phyloP scores from a whole-genome alignment of 1,140 invertebrate species.

The Melanaphis sacchari region DNA sequence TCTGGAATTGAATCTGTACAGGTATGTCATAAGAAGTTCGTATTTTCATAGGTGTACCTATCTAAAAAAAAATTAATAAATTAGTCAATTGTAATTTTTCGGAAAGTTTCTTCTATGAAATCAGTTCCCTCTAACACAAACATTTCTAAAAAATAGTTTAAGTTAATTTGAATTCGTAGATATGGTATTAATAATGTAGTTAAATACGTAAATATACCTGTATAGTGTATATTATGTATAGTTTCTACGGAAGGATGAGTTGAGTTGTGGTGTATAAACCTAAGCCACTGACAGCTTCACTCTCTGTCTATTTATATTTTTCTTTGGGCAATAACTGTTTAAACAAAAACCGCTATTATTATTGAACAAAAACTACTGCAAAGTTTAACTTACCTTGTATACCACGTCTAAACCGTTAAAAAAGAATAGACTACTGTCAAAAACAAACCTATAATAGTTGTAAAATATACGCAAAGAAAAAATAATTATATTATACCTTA shows the following conservation, averaged over 20 bases:
- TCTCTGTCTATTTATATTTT: not conserved
- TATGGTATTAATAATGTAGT: not conserved
- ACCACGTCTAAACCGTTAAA: not conserved
- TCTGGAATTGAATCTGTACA: constrained; percentile 37
- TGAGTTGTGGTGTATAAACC: not conserved
- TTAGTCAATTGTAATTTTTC: not conserved
- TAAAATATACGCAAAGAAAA: not conserved
- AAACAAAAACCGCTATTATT: not conserved
- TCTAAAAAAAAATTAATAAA: not conserved
- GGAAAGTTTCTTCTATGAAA: not conserved
- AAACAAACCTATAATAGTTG: not conserved
- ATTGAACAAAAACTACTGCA: not conserved
- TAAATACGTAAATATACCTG: not conserved
- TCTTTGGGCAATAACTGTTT: not conserved
- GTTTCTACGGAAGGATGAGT: no score
- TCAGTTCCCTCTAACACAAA: not conserved
- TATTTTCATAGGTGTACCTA: not conserved
- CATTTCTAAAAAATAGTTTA: not conserved
- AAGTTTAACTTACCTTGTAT: not conserved
- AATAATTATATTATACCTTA: not conserved
- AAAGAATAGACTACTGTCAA: not conserved
- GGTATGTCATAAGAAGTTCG: not conserved
- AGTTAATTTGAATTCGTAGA: not conserved
- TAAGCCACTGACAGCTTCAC: not conserved
- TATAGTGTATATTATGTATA: not conserved